A percentile compares a stretch with the other conserved stretches of the same genome.
phyloP scores from a whole-genome alignment of 2,888 invertebrate species.

The Enchytraeus crypticus region DNA sequence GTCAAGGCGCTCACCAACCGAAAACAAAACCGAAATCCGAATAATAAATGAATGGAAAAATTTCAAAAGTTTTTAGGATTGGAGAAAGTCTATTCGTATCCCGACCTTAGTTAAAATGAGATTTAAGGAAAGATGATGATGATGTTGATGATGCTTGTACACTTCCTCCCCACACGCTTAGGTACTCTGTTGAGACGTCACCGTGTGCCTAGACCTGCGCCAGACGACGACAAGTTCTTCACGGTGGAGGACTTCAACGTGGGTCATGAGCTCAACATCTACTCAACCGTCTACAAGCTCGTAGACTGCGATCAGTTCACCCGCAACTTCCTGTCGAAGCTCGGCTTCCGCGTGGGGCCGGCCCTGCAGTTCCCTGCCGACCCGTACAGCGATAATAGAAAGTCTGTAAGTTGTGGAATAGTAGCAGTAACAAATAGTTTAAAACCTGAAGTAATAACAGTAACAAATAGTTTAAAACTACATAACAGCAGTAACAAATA shows the following conservation, averaged over 20 bases:
- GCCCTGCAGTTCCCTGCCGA: conserved; percentile 8
- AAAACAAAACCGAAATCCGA: too few relatives aligned
- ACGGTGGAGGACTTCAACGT: conserved; percentile 80
- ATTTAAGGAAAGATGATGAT: too few relatives aligned
- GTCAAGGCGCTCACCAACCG: too few relatives aligned
- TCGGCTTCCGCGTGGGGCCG: conserved; percentile 65
- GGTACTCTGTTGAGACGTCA: conserved; percentile 74
- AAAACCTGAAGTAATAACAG: not conserved
- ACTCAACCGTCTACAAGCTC: conserved; percentile 71
- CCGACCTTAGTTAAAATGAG: too few relatives aligned
- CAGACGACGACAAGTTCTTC: conserved; percentile 67
- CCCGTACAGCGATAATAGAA: not conserved
- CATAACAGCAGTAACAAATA: not conserved
- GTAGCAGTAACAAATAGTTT: not conserved
- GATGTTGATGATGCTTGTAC: too few relatives aligned
- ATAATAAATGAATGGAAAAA: too few relatives aligned
- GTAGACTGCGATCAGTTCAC: conserved; percentile 80
- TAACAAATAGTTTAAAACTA: not conserved
- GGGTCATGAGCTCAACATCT: conserved; percentile 67
- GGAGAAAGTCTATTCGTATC: too few relatives aligned
- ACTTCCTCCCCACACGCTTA: conserved; percentile 43
- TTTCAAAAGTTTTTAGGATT: too few relatives aligned
- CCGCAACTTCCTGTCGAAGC: conserved; percentile 69
- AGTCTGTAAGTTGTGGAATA: conserved; percentile 51
- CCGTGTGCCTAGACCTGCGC: conserved; percentile 64